Base-by-base conservation (phyloP, 2,797 vertebrate genomes). In the Holocentrus rufus region DNA sequence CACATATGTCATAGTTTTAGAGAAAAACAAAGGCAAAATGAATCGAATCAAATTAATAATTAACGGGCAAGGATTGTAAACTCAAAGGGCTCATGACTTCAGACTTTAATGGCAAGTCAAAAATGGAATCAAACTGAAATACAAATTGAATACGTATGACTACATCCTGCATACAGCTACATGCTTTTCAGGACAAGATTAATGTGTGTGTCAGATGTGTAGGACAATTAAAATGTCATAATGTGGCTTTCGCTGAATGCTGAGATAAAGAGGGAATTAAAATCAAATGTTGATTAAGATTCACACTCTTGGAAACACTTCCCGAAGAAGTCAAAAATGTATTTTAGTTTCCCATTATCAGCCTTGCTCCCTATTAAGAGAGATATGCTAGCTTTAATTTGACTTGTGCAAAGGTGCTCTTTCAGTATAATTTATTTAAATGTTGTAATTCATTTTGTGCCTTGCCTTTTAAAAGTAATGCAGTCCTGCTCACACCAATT, bases 361-460 rank as follows among this genome's bases (percentile, higher is more conserved):
- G 25, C 59, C 56, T 23, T 30, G 46, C 55, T 74, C 15, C 30
- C 13, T 31, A 15, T 13, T 50, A 67, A 20, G 46, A 49, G 1
- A 49, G 46, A 9, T 10, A 44, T 25, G 53, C 23, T 42, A 3
- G 27, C 63, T 30, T 60, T 14, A 53, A 66, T 18, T 61, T 75
- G 22, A 67, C 30, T 67, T 68, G 17, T 14, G 53, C 15, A 60
- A 64, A 80, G 13, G 39, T 13, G 9, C 71, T 69, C 5, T 18
- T 34, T 27, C n/a, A 6, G 9, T 17, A 55, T 0, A 64, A 27
- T 46, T 50, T 39, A 22, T 56, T 74, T 22, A 65, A 76, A 77
- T 34, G 36, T 31, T 49, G 56, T 22, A 13, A 39, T 42, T 42
- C 4, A 31, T 7, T 71, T 64, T 74, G 5, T 25, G 10, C 11